These are phyloP conservation scores for Drosophila tanythrix DNA, from an alignment of 2,888 invertebrate genomes.

Conservation along the genomic window DNA sequence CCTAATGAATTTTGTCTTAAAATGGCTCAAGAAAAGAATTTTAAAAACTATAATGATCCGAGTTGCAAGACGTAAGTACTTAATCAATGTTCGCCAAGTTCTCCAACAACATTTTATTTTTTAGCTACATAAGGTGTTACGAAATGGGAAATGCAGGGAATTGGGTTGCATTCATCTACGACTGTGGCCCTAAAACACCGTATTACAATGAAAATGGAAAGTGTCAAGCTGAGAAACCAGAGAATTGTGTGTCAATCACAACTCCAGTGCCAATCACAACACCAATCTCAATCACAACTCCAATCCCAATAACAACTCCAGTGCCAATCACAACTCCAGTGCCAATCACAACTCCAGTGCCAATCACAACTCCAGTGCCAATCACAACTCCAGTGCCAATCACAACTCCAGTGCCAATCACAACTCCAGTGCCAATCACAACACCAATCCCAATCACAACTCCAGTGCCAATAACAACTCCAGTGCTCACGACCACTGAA, in stretches of 20 bases:
- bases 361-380: neutral
- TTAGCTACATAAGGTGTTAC: neutral
- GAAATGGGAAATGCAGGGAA: neutral
- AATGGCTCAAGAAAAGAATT: neutral
- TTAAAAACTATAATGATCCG: constrained; percentile 43
- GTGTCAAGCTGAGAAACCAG: neutral
- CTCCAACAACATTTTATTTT: neutral
- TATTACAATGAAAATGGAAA: too few species aligned
- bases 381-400: neutral
- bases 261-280: neutral
- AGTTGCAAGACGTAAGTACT: constrained; percentile 43
- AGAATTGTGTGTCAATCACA: neutral
- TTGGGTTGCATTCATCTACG: rapidly evolving
- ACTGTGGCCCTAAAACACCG: neutral
- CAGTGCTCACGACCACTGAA: neutral
- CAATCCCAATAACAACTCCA: rapidly evolving
- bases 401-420: neutral
- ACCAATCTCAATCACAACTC: neutral
- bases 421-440: neutral
- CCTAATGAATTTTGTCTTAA: constrained; percentile 3
- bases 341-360: neutral
- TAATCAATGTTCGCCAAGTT: neutral
- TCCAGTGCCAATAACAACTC: neutral
- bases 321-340: neutral
- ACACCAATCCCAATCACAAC: neutral